A percentile compares a stretch with the other conserved stretches of the same genome.
Evolutionary conservation across 2,888 invertebrate genomes (phyloP).

Genomic region (Fragum whitleyi): DNA sequence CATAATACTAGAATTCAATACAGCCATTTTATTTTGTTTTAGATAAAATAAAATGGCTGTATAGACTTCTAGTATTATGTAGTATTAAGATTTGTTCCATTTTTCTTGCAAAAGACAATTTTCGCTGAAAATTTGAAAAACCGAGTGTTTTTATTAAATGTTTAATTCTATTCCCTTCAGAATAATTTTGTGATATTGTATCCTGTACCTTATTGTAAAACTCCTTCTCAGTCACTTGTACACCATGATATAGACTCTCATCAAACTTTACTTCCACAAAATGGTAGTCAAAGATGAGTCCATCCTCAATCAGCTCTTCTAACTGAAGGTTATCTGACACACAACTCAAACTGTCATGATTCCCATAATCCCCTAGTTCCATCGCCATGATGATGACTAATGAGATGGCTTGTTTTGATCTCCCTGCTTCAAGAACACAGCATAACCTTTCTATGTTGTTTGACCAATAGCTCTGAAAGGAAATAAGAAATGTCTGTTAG

Average conservation of each 20-base stretch:
- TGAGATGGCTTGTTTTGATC: conserved; percentile 71
- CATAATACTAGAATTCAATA: too few relatives aligned
- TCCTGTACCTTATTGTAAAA: conserved; percentile 24
- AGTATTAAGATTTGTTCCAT: too few relatives aligned
- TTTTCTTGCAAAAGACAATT: too few relatives aligned
- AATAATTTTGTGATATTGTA: too few relatives aligned
- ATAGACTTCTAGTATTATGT: too few relatives aligned
- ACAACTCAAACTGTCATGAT: conserved; percentile 18
- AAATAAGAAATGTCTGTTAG: background rate
- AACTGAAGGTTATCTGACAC: conserved; percentile 11
- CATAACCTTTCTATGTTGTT: conserved; percentile 69
- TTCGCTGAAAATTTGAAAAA: too few relatives aligned
- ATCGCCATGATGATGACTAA: conserved; percentile 66
- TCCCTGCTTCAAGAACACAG: conserved; percentile 70
- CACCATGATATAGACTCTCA: conserved; percentile 5
- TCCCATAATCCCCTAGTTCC: conserved; percentile 1
- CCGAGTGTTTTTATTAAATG: too few relatives aligned
- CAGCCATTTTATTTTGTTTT: too few relatives aligned
- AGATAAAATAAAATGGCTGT: too few relatives aligned
- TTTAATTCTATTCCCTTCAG: too few relatives aligned
- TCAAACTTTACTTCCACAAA: conserved; percentile 15
- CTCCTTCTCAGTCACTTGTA: background rate
- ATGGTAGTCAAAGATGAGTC: conserved; percentile 18
- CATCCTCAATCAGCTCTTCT: conserved; percentile 8
- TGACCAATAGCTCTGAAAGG: conserved; percentile 70